Evolutionary conservation across 2,888 invertebrate species (phyloP).

Genomic region (Xanthia icteritia): DNA sequence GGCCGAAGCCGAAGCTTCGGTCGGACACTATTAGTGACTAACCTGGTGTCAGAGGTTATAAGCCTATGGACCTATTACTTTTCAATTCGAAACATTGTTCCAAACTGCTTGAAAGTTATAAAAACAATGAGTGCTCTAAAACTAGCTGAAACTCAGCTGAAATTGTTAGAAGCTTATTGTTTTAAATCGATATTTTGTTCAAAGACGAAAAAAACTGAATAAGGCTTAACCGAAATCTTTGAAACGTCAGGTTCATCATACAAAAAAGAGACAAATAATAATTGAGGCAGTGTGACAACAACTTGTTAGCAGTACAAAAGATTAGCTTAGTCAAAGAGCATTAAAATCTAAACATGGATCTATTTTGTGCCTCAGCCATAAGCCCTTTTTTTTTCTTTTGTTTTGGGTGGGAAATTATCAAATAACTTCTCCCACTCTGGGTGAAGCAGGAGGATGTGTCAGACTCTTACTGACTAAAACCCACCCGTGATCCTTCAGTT

Average conservation of each 20-base stretch:
- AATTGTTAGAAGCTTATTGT: conserved; percentile 8
- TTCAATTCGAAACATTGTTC: background rate
- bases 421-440: no score
- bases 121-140: conserved; percentile 10
- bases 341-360: background rate
- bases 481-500: no score
- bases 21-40: no score
- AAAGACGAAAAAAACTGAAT: background rate
- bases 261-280: background rate
- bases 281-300: background rate
- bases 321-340: conserved; percentile 18
- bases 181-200: background rate
- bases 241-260: no score
- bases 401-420: no score
- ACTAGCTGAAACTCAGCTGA: conserved; percentile 6
- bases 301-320: background rate
- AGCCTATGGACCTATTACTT: background rate
- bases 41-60: no score
- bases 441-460: no score
- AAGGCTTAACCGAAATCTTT: background rate
- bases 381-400: no score
- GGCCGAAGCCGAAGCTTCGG: no score
- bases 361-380: background rate
- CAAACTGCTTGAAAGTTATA: conserved; percentile 7
- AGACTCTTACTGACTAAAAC: no score